These are phyloP conservation scores for Lepus timidus DNA, from an alignment of 2,113 vertebrate genomes.

Conservation along the genomic window DNA sequence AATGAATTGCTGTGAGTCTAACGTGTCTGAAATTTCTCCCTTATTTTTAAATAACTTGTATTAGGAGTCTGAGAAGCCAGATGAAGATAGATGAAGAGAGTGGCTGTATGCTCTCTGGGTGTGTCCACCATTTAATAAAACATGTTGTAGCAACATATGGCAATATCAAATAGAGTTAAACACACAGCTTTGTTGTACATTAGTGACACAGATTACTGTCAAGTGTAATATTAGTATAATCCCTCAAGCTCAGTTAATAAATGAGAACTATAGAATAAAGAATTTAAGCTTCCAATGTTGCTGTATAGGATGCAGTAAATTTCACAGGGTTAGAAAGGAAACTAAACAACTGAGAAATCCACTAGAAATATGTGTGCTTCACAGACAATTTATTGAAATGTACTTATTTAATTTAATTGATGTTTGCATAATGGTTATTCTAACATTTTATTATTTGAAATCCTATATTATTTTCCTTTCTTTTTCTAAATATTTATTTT, in stretches of 20 bases:
- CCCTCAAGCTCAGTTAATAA: constrained; percentile 10
- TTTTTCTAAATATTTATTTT: no score
- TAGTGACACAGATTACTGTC: not conserved
- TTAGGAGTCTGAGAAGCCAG: not conserved
- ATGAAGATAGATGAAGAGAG: not conserved
- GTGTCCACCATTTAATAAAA: not conserved
- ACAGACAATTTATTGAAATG: not conserved
- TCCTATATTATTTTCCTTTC: not conserved
- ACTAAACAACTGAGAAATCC: not conserved
- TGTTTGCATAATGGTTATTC: not conserved
- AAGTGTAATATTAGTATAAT: not conserved
- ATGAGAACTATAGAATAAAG: not conserved
- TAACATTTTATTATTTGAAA: not conserved
- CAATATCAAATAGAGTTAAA: not conserved
- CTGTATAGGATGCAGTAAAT: not conserved
- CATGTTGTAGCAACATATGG: not conserved
- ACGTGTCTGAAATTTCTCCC: not conserved
- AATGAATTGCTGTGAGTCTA: not conserved
- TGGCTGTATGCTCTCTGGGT: not conserved
- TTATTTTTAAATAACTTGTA: not conserved
- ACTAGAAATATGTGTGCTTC: not conserved
- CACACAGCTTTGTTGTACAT: not conserved
- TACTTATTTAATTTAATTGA: not conserved
- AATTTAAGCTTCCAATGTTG: not conserved
- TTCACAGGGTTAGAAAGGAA: not conserved